Conservation (phyloP, 2,797 vertebrate genomes). For the Mastacembelus armatus region DNA sequence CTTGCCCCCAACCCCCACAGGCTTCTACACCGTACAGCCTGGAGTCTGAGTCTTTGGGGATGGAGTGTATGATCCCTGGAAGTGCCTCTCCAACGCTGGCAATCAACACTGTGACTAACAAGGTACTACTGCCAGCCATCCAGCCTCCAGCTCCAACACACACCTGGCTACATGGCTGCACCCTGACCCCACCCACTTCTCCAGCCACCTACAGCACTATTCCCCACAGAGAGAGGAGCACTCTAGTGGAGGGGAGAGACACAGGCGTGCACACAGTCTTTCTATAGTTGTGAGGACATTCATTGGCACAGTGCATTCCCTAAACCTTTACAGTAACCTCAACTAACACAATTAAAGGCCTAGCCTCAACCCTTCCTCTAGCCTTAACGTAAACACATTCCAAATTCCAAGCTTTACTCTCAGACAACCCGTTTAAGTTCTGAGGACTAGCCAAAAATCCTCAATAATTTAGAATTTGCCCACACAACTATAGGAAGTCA, state of each 20-base stretch:
- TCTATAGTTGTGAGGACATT: not conserved
- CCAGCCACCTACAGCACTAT: slow-evolving; percentile 81
- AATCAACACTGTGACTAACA: slow-evolving; percentile 99
- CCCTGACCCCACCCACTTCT: slow-evolving; percentile 83
- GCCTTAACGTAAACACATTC: not conserved
- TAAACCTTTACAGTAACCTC: not conserved
- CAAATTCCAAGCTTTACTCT: not conserved
- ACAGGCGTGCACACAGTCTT: slow-evolving; percentile 26
- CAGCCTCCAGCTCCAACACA: slow-evolving; percentile 79
- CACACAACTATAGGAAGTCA: not conserved
- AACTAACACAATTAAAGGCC: not conserved
- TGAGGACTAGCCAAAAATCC: not conserved
- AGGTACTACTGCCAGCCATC: slow-evolving; percentile 86
- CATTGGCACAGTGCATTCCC: not conserved
- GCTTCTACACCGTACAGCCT: slow-evolving; percentile 95
- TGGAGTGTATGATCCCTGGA: slow-evolving; percentile 97
- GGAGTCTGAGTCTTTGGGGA: slow-evolving; percentile 95
- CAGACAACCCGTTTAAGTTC: not conserved
- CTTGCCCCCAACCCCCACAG: slow-evolving; percentile 76
- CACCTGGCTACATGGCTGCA: slow-evolving; percentile 80
- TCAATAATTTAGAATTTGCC: not conserved
- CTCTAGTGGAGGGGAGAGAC: slow-evolving; percentile 73
- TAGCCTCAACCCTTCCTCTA: not conserved
- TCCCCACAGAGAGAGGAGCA: slow-evolving; percentile 78
- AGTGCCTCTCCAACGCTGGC: slow-evolving; percentile 97